Base-by-base conservation (phyloP, 2,888 invertebrate genomes). In the Pycnomerus fuliginosus region DNA sequence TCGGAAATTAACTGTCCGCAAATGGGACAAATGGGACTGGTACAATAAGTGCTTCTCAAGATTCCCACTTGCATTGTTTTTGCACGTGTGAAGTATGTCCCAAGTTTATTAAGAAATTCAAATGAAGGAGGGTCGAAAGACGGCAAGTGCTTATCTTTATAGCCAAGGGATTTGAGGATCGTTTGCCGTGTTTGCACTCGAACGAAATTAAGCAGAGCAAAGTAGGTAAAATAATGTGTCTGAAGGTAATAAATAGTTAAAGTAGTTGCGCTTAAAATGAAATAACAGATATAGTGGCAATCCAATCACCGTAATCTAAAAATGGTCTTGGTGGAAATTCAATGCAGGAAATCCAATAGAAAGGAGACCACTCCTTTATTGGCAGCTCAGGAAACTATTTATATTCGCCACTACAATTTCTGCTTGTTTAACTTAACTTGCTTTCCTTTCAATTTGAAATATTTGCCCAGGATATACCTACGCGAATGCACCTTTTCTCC, bases 261-360 rank as follows among this genome's bases (percentile, higher is more conserved):
- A 52, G 48, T 50, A 30, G 40, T 37, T 30, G 36, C 32, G 45
- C 44, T 55, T 42, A 50, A 54, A 52, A 49, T 37, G 41, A 51
- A 55, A 56, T 55, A 52, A 52, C 52, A 54, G 48, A 55, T 53
- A 53, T 40, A 48, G 48, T 44, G 37, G 51, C 57, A 57, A 57
- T 57, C 57, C 55, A 57, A 57, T 57, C 57, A 57, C 48, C 32
- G 57, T 55, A 55, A 57, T 57, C 56, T 55, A 43, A 48, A 53
- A 53, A 57, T 43, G 48, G 50, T 44, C 46, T 49, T 28, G 32
- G 41, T 42, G 48, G 51, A 45, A 48, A 51, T 49, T 47, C 50
- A 46, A 46, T 50, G 48, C 45, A 41, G 46, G 48, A 49, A 45
- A 49, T 49, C 49, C 49, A 41, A 48, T 48, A 44, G 48, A 48